Percentiles rank a stretch among this genome's conserved stretches.
These are phyloP conservation scores for Sminthurinus signatus DNA, from an alignment of 1,140 invertebrate species.

Conservation along the genomic window DNA sequence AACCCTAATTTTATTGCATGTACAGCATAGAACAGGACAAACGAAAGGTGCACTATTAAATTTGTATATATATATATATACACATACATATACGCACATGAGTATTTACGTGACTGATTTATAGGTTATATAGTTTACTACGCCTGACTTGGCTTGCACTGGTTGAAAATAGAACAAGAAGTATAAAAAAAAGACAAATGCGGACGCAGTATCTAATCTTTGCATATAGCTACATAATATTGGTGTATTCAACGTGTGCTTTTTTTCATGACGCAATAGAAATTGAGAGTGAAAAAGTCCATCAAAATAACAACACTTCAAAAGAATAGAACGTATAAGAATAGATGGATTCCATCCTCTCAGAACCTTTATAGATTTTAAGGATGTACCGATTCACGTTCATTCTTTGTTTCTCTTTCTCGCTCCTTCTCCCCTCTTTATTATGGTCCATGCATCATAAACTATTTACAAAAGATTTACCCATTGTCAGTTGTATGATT, in stretches of 20 bases:
- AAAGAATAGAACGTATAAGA: not conserved
- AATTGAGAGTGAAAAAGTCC: no score
- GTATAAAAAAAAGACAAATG: conserved; percentile 15
- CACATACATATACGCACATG: no score
- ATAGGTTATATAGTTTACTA: no score
- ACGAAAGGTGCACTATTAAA: not conserved
- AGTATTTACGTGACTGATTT: no score
- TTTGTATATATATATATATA: no score
- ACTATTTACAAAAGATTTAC: no score
- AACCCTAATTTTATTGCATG: conserved; percentile 27
- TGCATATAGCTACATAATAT: conserved; percentile 28
- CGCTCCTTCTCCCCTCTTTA: no score
- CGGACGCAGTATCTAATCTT: conserved; percentile 18
- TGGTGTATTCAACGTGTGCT: conserved; percentile 20
- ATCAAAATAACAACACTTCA: not conserved
- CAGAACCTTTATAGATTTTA: conserved; percentile 29
- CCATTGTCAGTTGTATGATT: not conserved
- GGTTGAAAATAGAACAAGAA: not conserved
- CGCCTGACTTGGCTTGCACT: no score
- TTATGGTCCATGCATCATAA: no score
- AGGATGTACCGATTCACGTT: conserved; percentile 20
- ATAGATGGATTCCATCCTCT: conserved; percentile 14
- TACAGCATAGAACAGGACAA: not conserved
- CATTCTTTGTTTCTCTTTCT: no score
- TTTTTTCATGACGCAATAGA: no score